A percentile compares a stretch with the other conserved stretches of the same genome.
Evolutionary conservation across 2,797 vertebrate species (phyloP).

Genomic region (Melanotaenia maccullochi): DNA sequence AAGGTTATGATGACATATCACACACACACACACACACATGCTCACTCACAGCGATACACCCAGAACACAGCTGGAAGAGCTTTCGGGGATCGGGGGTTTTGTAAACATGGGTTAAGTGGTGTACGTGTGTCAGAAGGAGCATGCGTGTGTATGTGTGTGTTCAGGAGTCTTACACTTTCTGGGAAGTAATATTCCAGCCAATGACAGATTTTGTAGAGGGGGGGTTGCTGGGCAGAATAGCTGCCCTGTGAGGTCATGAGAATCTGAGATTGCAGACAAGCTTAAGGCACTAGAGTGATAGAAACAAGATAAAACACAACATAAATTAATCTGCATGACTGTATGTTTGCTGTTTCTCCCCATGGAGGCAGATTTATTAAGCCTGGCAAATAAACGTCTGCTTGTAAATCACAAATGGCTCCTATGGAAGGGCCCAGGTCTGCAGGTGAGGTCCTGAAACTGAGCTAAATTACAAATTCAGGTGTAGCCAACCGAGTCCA

Average conservation of each 20-base stretch:
- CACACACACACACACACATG: conserved; percentile 17
- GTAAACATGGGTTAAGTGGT: conserved; percentile 74
- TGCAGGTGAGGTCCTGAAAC: not conserved
- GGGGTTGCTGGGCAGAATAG: conserved; percentile 69
- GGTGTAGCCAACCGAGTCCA: too few relatives aligned
- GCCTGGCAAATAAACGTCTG: not conserved
- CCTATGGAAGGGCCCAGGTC: too few relatives aligned
- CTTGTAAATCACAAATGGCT: not conserved
- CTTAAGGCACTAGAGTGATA: conserved; percentile 24
- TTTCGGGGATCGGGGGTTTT: conserved; percentile 73
- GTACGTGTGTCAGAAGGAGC: not conserved
- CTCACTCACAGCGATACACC: conserved; percentile 36
- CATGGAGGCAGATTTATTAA: not conserved
- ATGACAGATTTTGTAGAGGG: conserved; percentile 78
- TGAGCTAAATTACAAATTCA: not conserved
- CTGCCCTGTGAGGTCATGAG: conserved; percentile 83
- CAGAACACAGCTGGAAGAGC: conserved; percentile 78
- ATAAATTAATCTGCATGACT: not conserved
- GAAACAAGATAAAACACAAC: not conserved
- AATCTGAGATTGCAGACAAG: conserved; percentile 53
- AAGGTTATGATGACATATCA: conserved; percentile 65
- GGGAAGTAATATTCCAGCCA: conserved; percentile 77
- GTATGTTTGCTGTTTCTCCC: not conserved
- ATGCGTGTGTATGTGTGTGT: conserved; percentile 12
- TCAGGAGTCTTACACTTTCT: conserved; percentile 47